phyloP scores from a whole-genome alignment of 2,888 invertebrate species.

The Amaurobius ferox region DNA sequence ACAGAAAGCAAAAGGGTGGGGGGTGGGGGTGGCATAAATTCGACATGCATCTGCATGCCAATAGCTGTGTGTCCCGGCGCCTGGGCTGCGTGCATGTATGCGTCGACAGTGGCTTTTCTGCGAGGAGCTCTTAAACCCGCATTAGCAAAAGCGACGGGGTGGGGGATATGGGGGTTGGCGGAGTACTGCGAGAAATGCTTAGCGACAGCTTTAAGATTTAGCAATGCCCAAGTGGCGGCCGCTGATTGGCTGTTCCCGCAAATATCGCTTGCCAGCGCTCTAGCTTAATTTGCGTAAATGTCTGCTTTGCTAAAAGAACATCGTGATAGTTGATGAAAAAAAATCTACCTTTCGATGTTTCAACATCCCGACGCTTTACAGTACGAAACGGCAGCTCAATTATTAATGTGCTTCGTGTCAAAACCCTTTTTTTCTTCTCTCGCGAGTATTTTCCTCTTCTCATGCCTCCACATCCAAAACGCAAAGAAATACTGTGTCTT shows the following conservation, averaged over 20 bases:
- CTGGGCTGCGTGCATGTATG: background rate
- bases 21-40: background rate
- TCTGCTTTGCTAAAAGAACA: conserved; percentile 47
- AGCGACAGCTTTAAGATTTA: conserved; percentile 54
- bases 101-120: conserved; percentile 15
- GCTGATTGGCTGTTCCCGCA: conserved; percentile 46
- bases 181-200: conserved; percentile 29
- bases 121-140: conserved; percentile 47
- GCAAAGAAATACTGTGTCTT: conserved; percentile 31
- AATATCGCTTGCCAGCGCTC: conserved; percentile 27
- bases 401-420: conserved; percentile 55
- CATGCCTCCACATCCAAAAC: conserved; percentile 27
- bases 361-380: conserved; percentile 32
- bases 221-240: conserved; percentile 49
- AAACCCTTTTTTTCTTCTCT: conserved; percentile 42
- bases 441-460: conserved; percentile 5
- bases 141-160: conserved; percentile 32
- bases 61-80: background rate
- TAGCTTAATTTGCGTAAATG: conserved; percentile 69
- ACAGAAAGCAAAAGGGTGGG: too few relatives aligned
- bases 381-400: conserved; percentile 51
- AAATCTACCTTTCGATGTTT: conserved; percentile 14
- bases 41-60: background rate
- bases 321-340: conserved; percentile 9
- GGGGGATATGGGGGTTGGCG: background rate